A percentile compares a stretch with the other conserved stretches of the same genome.
Evolutionary conservation across 2,113 vertebrate genomes (phyloP).

Genomic region (Rhinichthys klamathensis): DNA sequence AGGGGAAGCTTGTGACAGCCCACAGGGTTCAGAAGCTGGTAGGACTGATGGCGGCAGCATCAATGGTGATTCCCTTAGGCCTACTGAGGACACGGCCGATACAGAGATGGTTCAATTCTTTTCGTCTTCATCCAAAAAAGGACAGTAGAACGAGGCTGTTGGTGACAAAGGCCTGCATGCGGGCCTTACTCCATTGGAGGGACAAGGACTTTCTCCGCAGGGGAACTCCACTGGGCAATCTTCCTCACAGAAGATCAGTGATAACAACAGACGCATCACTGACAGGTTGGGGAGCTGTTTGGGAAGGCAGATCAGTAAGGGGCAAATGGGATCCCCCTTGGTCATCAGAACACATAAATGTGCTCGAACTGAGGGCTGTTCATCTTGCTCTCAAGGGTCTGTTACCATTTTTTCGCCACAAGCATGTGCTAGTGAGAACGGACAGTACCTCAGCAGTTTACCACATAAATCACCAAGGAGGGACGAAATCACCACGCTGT

Average conservation of each 20-base stretch:
- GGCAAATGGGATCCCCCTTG: not conserved
- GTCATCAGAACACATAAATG: constrained; percentile 1
- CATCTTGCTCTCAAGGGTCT: not conserved
- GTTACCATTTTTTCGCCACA: not conserved
- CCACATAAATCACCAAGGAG: not conserved
- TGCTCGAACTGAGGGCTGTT: not conserved
- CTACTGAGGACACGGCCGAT: not conserved
- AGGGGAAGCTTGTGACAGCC: too few species aligned
- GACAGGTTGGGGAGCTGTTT: too few species aligned
- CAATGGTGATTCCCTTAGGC: not conserved
- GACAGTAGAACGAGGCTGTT: not conserved
- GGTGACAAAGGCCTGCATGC: not conserved
- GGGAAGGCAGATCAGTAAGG: too few species aligned
- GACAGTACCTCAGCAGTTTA: not conserved
- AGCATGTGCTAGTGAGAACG: not conserved
- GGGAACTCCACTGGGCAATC: not conserved
- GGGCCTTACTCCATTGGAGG: not conserved
- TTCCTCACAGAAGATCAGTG: not conserved
- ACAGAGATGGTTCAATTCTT: not conserved
- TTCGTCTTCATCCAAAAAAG: not conserved
- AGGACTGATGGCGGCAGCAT: too few species aligned
- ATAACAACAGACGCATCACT: too few species aligned
- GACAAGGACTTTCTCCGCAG: not conserved
- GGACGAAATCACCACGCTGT: not conserved
- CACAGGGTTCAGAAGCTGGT: too few species aligned